Evolutionary conservation across 2,888 invertebrate genomes (phyloP).

Genomic region (Pyrocoelia pectoralis): DNA sequence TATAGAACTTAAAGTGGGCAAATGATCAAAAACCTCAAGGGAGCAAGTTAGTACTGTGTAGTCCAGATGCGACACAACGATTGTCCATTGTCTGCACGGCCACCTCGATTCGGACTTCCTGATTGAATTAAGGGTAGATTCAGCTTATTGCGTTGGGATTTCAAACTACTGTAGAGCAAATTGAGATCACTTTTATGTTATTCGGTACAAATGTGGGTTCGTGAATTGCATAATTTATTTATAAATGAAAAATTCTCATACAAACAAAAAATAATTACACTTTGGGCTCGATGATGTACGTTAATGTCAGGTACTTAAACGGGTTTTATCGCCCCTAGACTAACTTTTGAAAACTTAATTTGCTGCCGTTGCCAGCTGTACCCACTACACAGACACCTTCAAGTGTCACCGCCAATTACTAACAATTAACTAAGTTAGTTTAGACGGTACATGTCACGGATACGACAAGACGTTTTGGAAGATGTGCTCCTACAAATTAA

Average conservation of each 20-base stretch:
- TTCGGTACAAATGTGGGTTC: conserved; percentile 23
- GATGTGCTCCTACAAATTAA: conserved; percentile 32
- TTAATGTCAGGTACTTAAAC: conserved; percentile 29
- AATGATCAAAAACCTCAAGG: conserved; percentile 48
- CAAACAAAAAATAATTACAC: conserved; percentile 5
- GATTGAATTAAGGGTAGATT: conserved; percentile 55
- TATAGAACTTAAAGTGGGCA: conserved; percentile 47
- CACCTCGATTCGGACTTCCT: conserved; percentile 48
- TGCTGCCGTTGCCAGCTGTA: conserved; percentile 48
- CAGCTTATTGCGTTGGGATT: conserved; percentile 54
- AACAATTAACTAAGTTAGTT: conserved; percentile 55
- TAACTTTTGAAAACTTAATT: conserved; percentile 55
- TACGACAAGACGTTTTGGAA: conserved; percentile 23
- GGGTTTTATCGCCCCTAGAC: conserved; percentile 32
- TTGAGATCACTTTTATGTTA: conserved; percentile 44
- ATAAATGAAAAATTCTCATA: background rate
- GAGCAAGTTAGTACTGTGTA: conserved; percentile 45
- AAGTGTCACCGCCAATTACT: conserved; percentile 55
- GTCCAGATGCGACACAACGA: conserved; percentile 57
- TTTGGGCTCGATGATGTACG: conserved; percentile 10
- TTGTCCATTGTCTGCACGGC: conserved; percentile 56
- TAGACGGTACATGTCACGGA: conserved; percentile 39
- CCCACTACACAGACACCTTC: conserved; percentile 49
- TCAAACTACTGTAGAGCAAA: conserved; percentile 44
- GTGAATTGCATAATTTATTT: conserved; percentile 22